A percentile compares a stretch with the other conserved stretches of the same genome.
phyloP scores from a whole-genome alignment of 1,140 invertebrate species.

The Phortica variegata region DNA sequence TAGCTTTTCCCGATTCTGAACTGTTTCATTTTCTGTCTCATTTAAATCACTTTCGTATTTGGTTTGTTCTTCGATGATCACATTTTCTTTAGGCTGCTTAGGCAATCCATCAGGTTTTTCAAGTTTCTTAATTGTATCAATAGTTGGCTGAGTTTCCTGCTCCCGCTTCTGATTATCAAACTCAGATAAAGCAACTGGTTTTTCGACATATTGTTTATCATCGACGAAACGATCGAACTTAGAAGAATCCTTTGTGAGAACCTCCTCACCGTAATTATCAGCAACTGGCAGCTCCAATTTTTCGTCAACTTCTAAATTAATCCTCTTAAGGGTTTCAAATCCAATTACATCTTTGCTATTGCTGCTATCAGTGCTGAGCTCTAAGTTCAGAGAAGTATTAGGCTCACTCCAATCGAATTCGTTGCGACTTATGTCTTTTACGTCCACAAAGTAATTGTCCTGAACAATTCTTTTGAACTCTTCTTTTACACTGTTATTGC shows the following conservation, averaged over 20 bases:
- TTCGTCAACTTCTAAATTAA: slow-evolving; percentile 40
- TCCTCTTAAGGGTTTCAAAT: slow-evolving; percentile 49
- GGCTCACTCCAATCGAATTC: slow-evolving; percentile 48
- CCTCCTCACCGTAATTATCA: slow-evolving; percentile 42
- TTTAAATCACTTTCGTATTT: slow-evolving; percentile 30
- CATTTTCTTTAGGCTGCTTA: slow-evolving; percentile 30
- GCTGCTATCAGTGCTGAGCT: slow-evolving; percentile 28
- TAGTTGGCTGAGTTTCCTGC: slow-evolving; percentile 6
- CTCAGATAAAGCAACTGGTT: slow-evolving; percentile 51
- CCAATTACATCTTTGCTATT: slow-evolving; percentile 54
- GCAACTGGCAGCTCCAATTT: slow-evolving; percentile 13
- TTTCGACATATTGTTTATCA: slow-evolving; percentile 56
- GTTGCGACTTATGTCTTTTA: slow-evolving; percentile 61
- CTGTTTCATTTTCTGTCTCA: slow-evolving; percentile 57
- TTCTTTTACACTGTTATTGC: slow-evolving; percentile 63
- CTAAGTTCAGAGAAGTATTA: slow-evolving; percentile 35
- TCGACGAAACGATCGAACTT: slow-evolving; percentile 55
- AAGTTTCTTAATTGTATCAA: slow-evolving; percentile 35
- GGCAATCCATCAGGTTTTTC: slow-evolving; percentile 41
- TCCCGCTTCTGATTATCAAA: slow-evolving; percentile 43
- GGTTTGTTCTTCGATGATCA: slow-evolving; percentile 35
- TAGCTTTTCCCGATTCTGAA: slow-evolving; percentile 47
- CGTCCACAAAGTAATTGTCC: slow-evolving; percentile 64
- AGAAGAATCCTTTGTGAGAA: slow-evolving; percentile 43
- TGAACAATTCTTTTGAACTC: slow-evolving; percentile 62